Percentiles rank a stretch among this genome's conserved stretches.
Evolutionary conservation across 2,797 vertebrate species (phyloP).

Genomic region (Sebastes ruberrimus): DNA sequence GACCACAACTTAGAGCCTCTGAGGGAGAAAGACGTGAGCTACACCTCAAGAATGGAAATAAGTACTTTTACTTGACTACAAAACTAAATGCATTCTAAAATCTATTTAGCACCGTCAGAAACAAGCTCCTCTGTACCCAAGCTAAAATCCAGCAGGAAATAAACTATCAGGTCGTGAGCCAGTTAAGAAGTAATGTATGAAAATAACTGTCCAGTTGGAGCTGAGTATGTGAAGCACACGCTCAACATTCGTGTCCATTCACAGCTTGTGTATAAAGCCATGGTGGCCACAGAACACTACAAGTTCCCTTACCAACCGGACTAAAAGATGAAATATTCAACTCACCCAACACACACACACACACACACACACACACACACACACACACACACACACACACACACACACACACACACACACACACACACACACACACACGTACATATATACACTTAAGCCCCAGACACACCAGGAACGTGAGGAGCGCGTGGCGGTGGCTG

Average conservation of each 20-base stretch:
- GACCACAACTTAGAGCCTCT: slow-evolving; percentile 35
- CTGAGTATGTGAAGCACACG: neutral
- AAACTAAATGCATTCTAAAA: neutral
- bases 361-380: neutral
- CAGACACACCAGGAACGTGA: neutral
- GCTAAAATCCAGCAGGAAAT: neutral
- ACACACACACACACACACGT: neutral
- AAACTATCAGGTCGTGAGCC: neutral
- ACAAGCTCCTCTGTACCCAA: neutral
- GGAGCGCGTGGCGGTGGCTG: too few relatives aligned
- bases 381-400: neutral
- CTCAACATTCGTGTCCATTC: neutral
- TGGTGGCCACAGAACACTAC: neutral
- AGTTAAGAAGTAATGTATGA: neutral
- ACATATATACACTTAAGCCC: too few relatives aligned
- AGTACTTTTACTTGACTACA: neutral
- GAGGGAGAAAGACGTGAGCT: neutral
- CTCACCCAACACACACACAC: neutral
- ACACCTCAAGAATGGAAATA: neutral
- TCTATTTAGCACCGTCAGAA: neutral
- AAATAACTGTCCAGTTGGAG: neutral
- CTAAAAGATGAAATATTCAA: neutral
- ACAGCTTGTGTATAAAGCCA: neutral
- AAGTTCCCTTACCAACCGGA: neutral
- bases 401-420: neutral